phyloP scores from a whole-genome alignment of 2,888 invertebrate species.

The Chironomus riparius region DNA sequence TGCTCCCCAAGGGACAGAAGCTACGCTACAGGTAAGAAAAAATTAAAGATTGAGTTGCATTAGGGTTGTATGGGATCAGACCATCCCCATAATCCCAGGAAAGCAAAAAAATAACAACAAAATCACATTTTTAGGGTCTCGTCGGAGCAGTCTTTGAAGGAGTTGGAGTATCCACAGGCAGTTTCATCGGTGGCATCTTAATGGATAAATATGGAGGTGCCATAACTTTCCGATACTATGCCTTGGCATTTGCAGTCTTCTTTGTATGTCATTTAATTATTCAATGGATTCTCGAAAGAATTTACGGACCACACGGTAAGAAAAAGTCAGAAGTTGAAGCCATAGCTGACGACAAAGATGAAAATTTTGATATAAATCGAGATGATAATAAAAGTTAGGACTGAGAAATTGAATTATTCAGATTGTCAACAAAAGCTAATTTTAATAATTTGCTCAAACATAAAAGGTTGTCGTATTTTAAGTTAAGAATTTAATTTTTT shows the following conservation, averaged over 20 bases:
- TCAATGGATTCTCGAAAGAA: constrained; percentile 37
- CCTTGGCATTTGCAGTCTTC: constrained; percentile 54
- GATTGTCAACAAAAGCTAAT: too few species aligned
- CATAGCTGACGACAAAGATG: background rate
- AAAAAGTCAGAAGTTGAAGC: background rate
- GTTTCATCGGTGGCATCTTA: constrained; percentile 64
- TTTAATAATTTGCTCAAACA: too few species aligned
- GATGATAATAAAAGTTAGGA: too few species aligned
- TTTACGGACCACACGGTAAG: constrained; percentile 15
- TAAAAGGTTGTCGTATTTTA: too few species aligned
- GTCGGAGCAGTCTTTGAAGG: constrained; percentile 84
- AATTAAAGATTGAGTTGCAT: too few species aligned
- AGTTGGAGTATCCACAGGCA: constrained; percentile 70
- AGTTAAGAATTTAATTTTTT: too few species aligned
- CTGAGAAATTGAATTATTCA: too few species aligned
- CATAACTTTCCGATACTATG: constrained; percentile 61
- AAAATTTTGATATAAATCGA: too few species aligned
- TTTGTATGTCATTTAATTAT: constrained; percentile 50
- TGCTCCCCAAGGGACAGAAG: constrained; percentile 74
- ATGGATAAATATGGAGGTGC: constrained; percentile 57
- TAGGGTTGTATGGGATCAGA: too few species aligned
- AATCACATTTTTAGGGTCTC: constrained; percentile 58
- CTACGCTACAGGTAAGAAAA: constrained; percentile 65
- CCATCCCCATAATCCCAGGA: too few species aligned
- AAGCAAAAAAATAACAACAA: too few species aligned